These are phyloP conservation scores for Drosophila basisetae DNA, from an alignment of 2,888 invertebrate species.

Conservation along the genomic window DNA sequence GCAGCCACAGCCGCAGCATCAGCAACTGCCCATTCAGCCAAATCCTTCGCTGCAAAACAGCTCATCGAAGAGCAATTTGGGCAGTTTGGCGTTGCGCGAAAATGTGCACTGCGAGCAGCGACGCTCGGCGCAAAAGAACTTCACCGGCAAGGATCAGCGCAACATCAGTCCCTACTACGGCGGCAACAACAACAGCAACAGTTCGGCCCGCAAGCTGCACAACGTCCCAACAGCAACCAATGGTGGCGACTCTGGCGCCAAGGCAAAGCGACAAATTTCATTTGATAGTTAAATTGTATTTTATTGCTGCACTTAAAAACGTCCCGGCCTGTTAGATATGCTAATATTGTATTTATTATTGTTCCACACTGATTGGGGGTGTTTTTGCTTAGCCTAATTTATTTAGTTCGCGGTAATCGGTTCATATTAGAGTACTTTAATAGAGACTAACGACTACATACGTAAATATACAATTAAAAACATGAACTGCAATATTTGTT, in stretches of 20 bases:
- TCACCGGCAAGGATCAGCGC: conserved; percentile 84
- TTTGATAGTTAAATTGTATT: conserved; percentile 86
- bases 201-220: conserved; percentile 62
- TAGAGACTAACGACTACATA: conserved; percentile 16
- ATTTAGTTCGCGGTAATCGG: conserved; percentile 24
- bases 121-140: conserved; percentile 83
- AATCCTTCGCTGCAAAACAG: conserved; percentile 81
- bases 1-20: neutral
- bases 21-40: conserved; percentile 66
- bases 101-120: conserved; percentile 83
- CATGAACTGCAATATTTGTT: conserved; percentile 66
- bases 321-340: conserved; percentile 5
- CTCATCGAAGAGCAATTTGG: conserved; percentile 84
- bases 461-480: neutral
- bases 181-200: conserved; percentile 49
- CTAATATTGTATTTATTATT: conserved; percentile 34
- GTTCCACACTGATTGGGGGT: conserved; percentile 44
- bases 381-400: conserved; percentile 65
- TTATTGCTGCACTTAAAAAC: neutral
- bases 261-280: conserved; percentile 87
- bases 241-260: conserved; percentile 78
- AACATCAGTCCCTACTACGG: conserved; percentile 83
- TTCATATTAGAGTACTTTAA: conserved; percentile 10
- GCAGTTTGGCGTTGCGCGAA: conserved; percentile 82
- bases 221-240: conserved; percentile 1